Evolutionary conservation across 2,797 vertebrate genomes (phyloP).

Genomic region (Hirundo rustica): DNA sequence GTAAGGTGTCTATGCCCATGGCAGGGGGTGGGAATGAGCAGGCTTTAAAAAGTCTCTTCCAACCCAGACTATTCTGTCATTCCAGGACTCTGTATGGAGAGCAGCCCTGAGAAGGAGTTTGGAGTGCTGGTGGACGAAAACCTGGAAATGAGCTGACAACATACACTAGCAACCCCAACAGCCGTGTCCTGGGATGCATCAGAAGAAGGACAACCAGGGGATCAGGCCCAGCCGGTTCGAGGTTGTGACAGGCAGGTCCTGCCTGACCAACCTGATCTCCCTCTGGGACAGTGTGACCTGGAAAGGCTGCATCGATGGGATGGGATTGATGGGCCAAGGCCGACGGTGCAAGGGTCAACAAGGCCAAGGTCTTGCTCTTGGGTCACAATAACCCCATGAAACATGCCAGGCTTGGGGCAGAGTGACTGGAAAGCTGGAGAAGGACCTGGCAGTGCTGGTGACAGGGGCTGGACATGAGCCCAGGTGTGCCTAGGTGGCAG

Average conservation of each 20-base stretch:
- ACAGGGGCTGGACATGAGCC: neutral
- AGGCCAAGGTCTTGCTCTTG: neutral
- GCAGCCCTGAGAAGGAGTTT: neutral
- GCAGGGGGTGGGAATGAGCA: rapidly evolving
- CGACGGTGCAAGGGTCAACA: neutral
- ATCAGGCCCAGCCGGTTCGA: neutral
- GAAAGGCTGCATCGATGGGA: neutral
- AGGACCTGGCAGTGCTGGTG: neutral
- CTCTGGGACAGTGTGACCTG: neutral
- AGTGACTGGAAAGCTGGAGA: neutral
- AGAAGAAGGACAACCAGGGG: neutral
- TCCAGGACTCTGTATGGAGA: neutral
- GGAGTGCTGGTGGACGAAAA: neutral
- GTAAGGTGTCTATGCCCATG: neutral
- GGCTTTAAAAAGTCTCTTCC: neutral
- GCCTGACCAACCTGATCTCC: neutral
- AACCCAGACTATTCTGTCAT: neutral
- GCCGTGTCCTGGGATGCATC: neutral
- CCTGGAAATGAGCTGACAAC: neutral
- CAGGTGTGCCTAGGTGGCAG: neutral
- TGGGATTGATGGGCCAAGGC: rapidly evolving
- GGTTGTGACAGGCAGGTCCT: neutral
- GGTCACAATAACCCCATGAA: neutral
- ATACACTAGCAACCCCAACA: neutral
- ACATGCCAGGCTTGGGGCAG: neutral